Base-by-base conservation (phyloP, 1,140 invertebrate genomes). In the Zaprionus vittiger region DNA sequence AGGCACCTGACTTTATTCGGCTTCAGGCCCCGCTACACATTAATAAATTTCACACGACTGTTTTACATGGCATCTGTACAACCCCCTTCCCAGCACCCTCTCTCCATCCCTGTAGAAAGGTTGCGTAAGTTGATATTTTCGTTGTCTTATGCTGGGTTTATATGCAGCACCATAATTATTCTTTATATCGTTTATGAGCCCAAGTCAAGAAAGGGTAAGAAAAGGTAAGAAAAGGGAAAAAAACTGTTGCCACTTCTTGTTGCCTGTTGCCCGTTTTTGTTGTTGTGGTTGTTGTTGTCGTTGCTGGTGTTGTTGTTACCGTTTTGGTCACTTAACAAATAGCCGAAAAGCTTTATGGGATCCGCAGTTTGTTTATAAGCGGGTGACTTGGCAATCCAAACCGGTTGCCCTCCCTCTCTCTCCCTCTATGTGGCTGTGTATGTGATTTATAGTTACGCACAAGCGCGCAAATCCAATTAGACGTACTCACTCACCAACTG, bases 381-480 rank as follows among this genome's bases (percentile, higher is more conserved):
- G 84, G 84, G 84, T 90, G 84, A 90, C 81, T 89, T 89, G 85
- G 81, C 81, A 84, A 89, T 90, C 81, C 81, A 89, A 89, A 89
- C 85, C 84, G 84, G 84, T 87, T 89, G 74, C 67, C 84, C 71
- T 65, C 37, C 17, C 41, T 28, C 49, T 47, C 24, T 49, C 37
- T 71, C 20, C 17, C 20, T 15, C 37, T 63, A 6, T 57, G 31
- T 17, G 47, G 52, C 15, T 63, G 54, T 68, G 67, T 17, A 47
- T 83, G 84, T 90, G 85, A 89, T 89, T 90, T 89, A 90, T 90
- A 89, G 84, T 89, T 87, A 89, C 84, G 84, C 84, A 89, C 84
- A 89, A 89, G 79, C 85, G 84, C 84, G 84, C 84, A 89, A 89
- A 89, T 89, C 84, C 84, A 90, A 89, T 89, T 89, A 85, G 82